Conservation (phyloP, 2,797 vertebrate species). For the Taeniopygia guttata region DNA sequence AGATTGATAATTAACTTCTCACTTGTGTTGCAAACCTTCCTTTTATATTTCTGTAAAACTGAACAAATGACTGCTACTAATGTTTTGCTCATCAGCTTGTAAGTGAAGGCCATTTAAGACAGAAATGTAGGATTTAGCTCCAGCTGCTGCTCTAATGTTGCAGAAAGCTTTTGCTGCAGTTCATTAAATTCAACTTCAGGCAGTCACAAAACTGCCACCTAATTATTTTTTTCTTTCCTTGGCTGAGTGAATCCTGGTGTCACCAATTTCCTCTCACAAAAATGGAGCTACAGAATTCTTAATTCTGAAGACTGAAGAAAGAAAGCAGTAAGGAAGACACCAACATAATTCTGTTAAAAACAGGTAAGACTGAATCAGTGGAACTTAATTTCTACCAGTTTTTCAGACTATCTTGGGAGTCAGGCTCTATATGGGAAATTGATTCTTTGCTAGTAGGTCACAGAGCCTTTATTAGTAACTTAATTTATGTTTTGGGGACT, state of each 20-base stretch:
- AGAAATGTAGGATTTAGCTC: constrained; percentile 24
- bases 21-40: neutral
- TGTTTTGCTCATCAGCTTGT: constrained; percentile 46
- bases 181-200: constrained; percentile 70
- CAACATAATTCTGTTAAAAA: neutral
- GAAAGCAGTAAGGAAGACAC: neutral
- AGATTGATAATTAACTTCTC: neutral
- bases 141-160: constrained; percentile 61
- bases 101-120: constrained; percentile 31
- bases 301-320: neutral
- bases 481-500: neutral
- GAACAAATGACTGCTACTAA: constrained; percentile 31
- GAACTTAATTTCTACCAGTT: neutral
- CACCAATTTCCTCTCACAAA: neutral
- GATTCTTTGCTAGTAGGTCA: neutral
- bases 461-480: neutral
- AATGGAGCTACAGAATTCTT: neutral
- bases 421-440: neutral
- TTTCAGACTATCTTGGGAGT: neutral
- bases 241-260: neutral
- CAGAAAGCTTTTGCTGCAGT: constrained; percentile 58
- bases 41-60: constrained; percentile 22
- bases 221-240: constrained; percentile 27
- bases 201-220: constrained; percentile 30
- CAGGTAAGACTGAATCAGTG: neutral